phyloP scores from a whole-genome alignment of 2,888 invertebrate genomes.

The Drosophila trichaetosa region DNA sequence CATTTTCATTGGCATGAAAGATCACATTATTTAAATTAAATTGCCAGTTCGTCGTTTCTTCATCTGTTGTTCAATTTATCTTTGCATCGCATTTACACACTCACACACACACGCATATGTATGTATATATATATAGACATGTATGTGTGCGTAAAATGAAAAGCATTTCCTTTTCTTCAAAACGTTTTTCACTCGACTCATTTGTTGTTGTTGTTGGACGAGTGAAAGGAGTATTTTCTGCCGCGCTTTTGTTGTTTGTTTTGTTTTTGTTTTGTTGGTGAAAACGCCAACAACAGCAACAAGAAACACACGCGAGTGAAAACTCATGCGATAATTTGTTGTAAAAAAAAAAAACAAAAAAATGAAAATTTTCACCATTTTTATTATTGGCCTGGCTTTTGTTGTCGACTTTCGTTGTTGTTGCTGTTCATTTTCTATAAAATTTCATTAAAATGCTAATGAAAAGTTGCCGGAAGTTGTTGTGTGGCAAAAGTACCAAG shows the following conservation, averaged over 20 bases:
- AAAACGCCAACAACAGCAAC: conserved; percentile 60
- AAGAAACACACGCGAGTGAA: conserved; percentile 64
- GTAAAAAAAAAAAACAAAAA: conserved; percentile 45
- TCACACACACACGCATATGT: neutral
- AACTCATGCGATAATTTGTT: conserved; percentile 82
- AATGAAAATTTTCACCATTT: conserved; percentile 79
- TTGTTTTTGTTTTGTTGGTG: conserved; percentile 60
- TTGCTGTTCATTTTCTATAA: conserved; percentile 52
- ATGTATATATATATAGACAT: conserved; percentile 3
- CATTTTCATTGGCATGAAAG: conserved; percentile 79
- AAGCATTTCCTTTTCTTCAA: conserved; percentile 77
- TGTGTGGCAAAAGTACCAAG: conserved; percentile 58
- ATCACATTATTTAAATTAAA: conserved; percentile 83
- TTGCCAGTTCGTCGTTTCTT: conserved; percentile 58
- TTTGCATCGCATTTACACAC: conserved; percentile 52
- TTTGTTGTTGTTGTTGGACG: conserved; percentile 58
- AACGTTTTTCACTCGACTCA: conserved; percentile 68
- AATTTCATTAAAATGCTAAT: conserved; percentile 79
- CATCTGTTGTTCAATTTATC: conserved; percentile 57
- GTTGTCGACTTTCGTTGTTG: conserved; percentile 54
- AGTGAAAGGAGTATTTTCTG: conserved; percentile 74
- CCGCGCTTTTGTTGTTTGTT: conserved; percentile 37
- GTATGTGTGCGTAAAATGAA: conserved; percentile 62
- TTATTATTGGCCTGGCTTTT: conserved; percentile 66
- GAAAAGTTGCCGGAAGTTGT: conserved; percentile 74